A percentile compares a stretch with the other conserved stretches of the same genome.
Evolutionary conservation across 2,888 invertebrate species (phyloP).

Genomic region (Chymomyza caudatula): DNA sequence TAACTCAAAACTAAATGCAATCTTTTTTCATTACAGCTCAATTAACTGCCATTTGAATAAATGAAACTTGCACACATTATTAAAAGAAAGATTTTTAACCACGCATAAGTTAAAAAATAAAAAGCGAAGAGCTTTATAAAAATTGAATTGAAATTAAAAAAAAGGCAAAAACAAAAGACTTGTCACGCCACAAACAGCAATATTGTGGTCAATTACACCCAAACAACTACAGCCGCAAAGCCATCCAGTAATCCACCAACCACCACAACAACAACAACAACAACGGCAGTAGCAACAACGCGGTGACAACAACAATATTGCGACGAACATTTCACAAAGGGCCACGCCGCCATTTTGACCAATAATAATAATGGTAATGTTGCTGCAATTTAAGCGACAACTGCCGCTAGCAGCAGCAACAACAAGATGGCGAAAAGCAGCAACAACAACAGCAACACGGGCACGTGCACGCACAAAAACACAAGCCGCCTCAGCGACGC

Average conservation of each 20-base stretch:
- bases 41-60: constrained; percentile 30
- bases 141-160: constrained; percentile 11
- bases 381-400: constrained; percentile 74
- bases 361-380: constrained; percentile 77
- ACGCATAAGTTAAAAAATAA: not conserved
- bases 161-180: not conserved
- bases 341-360: constrained; percentile 56
- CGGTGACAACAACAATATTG: constrained; percentile 19
- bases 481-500: constrained; percentile 17
- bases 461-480: not conserved
- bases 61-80: not conserved
- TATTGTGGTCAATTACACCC: constrained; percentile 54
- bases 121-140: not conserved
- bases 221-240: constrained; percentile 24
- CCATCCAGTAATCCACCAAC: constrained; percentile 26
- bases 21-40: constrained; percentile 40
- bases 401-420: constrained; percentile 49
- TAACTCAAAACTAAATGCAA: not conserved
- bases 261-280: constrained; percentile 22
- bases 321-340: constrained; percentile 2
- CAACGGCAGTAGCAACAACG: constrained; percentile 4
- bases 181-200: constrained; percentile 51
- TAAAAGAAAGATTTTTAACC: not conserved
- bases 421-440: constrained; percentile 36
- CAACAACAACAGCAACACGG: constrained; percentile 21